These are phyloP conservation scores for Pseudococcus jackbeardsleyi DNA, from an alignment of 2,888 invertebrate species.

Conservation along the genomic window DNA sequence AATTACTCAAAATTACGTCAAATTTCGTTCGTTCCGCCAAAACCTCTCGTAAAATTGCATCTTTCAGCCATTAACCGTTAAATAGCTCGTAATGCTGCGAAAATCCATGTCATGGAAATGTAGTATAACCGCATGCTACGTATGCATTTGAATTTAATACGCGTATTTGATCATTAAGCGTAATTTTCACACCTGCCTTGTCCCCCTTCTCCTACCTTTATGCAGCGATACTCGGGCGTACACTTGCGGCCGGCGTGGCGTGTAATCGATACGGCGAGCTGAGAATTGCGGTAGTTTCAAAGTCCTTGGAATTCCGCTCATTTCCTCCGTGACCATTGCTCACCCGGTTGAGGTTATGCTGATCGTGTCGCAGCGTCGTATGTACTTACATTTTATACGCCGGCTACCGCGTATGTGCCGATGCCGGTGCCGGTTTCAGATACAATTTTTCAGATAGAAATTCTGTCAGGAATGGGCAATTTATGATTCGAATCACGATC, in stretches of 20 bases:
- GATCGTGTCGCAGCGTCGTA: background rate
- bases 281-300: slow-evolving; percentile 31
- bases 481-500: no score
- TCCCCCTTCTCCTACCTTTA: background rate
- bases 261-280: slow-evolving; percentile 19
- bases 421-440: no score
- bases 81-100: background rate
- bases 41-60: background rate
- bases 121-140: background rate
- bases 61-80: background rate
- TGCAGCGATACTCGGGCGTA: background rate
- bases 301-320: slow-evolving; percentile 36
- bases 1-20: no score
- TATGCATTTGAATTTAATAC: background rate
- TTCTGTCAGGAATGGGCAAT: no score
- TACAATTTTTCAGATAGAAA: no score
- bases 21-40: no score
- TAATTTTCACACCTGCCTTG: slow-evolving; percentile 41
- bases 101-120: slow-evolving; percentile 14
- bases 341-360: background rate
- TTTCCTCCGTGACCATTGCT: slow-evolving; percentile 22
- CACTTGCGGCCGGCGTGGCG: background rate
- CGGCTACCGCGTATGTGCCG: no score
- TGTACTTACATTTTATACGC: background rate
- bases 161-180: background rate